phyloP scores from a whole-genome alignment of 1,140 invertebrate genomes.

The Notospermus geniculatus region DNA sequence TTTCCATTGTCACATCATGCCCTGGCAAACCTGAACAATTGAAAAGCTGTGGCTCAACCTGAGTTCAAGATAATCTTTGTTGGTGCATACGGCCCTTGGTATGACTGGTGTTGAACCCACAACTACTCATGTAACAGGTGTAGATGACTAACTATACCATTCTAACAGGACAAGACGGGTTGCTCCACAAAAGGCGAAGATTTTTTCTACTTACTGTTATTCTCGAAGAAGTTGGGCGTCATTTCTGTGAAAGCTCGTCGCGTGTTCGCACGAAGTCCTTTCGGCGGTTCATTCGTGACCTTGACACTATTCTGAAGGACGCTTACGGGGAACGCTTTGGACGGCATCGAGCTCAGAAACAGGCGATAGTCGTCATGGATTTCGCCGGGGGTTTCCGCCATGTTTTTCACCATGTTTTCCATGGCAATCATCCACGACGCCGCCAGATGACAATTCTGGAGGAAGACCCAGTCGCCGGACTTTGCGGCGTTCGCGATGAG shows the following conservation, averaged over 20 bases:
- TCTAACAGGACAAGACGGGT: no score
- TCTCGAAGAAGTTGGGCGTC: constrained; percentile 68
- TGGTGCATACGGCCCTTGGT: no score
- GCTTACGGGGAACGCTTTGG: constrained; percentile 53
- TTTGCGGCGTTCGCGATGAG: constrained; percentile 48
- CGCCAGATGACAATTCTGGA: constrained; percentile 58
- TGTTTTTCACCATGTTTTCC: constrained; percentile 52
- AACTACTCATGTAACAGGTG: no score
- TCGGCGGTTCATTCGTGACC: constrained; percentile 58
- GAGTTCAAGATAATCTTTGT: no score
- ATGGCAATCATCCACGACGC: constrained; percentile 56
- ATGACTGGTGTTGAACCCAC: no score
- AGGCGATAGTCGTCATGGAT: constrained; percentile 54
- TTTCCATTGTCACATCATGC: no score
- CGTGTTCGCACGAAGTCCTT: constrained; percentile 65
- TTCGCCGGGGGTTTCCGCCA: constrained; percentile 46
- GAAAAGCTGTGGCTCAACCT: no score
- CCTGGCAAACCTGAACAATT: no score
- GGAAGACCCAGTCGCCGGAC: constrained; percentile 56
- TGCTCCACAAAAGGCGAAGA: no score
- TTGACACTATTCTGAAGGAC: constrained; percentile 58
- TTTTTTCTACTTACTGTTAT: constrained; percentile 65
- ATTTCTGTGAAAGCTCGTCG: constrained; percentile 62
- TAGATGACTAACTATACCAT: no score
- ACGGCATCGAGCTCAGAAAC: constrained; percentile 56